A percentile compares a stretch with the other conserved stretches of the same genome.
phyloP scores from a whole-genome alignment of 2,113 vertebrate species.

The Lathamus discolor region DNA sequence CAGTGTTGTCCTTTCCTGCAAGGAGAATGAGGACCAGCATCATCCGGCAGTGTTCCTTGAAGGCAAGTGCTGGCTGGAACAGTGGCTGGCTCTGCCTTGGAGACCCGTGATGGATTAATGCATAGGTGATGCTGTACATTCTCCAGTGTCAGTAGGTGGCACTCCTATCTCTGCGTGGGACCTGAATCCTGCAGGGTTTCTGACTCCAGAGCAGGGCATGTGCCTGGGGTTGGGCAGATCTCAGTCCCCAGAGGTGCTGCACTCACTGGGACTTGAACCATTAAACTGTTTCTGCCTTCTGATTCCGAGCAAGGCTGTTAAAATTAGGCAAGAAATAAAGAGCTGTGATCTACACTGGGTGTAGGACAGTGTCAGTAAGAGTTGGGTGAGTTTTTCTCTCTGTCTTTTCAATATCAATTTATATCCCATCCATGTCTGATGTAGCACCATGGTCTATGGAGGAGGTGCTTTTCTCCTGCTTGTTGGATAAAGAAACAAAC shows the following conservation, averaged over 20 bases:
- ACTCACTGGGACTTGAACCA: background rate
- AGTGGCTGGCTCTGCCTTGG: background rate
- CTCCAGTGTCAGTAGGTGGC: background rate
- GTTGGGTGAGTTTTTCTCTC: background rate
- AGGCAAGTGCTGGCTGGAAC: background rate
- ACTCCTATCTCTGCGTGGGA: background rate
- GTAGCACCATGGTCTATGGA: accelerated
- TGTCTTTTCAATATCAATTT: background rate
- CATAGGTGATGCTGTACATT: background rate
- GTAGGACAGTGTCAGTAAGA: background rate
- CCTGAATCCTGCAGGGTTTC: background rate
- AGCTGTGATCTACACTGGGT: background rate
- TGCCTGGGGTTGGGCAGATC: background rate
- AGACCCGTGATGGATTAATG: background rate
- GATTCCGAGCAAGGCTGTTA: background rate
- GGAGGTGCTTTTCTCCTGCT: background rate
- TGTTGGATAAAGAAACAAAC: background rate
- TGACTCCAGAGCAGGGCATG: background rate
- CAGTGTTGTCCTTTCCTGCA: background rate
- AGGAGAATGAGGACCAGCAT: background rate
- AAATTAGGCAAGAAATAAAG: background rate
- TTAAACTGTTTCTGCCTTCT: background rate
- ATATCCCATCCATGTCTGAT: accelerated
- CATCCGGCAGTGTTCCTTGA: background rate
- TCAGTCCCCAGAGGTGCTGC: background rate